Conservation (phyloP, 2,113 vertebrate species). For the Arenaria interpres region DNA sequence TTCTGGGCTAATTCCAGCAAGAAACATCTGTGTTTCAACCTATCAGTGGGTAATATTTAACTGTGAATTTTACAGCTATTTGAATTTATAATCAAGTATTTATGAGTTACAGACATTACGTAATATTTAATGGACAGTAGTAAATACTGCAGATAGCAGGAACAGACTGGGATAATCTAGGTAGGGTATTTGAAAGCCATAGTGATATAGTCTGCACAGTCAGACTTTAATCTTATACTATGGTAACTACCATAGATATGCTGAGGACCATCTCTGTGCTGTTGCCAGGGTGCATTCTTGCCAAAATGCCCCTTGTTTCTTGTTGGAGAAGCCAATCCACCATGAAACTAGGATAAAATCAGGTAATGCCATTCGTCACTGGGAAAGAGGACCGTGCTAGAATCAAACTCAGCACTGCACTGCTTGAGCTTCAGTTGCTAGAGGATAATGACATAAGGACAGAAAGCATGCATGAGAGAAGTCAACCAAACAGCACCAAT, state of each 20-base stretch:
- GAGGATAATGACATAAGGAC: not conserved
- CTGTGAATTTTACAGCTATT: constrained; percentile 38
- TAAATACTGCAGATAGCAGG: not conserved
- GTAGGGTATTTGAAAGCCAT: not conserved
- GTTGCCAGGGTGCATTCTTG: not conserved
- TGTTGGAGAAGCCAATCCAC: not conserved
- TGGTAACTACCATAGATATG: not conserved
- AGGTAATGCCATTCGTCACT: not conserved
- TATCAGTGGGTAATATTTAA: not conserved
- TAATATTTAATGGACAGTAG: not conserved
- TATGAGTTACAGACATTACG: not conserved
- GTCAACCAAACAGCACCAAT: not conserved
- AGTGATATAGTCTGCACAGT: not conserved
- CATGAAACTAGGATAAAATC: not conserved
- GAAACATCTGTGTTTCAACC: constrained; percentile 34
- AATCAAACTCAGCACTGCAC: not conserved
- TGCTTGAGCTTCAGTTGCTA: not conserved
- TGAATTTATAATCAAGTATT: constrained; percentile 47
- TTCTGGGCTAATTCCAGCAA: constrained; percentile 15
- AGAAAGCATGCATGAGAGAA: not conserved
- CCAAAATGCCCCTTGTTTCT: not conserved
- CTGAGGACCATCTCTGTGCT: not conserved
- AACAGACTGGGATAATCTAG: not conserved
- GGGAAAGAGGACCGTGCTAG: not conserved
- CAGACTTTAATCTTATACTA: not conserved